Conservation (phyloP, 1,140 invertebrate species). For the Tetramorium simillimum region DNA sequence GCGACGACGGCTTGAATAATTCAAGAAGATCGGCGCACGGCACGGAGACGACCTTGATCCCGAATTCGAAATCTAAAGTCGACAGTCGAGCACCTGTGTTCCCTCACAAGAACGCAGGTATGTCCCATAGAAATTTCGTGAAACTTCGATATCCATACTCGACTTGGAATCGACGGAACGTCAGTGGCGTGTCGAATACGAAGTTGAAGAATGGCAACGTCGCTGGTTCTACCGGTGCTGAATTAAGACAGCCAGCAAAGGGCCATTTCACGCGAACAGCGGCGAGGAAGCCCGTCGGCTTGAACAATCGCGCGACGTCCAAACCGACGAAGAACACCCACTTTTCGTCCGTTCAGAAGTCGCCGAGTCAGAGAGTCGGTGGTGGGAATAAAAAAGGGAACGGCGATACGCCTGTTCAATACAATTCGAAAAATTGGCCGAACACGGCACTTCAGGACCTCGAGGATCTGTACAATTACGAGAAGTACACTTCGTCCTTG, state of each 20-base stretch:
- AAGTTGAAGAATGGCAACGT: not conserved
- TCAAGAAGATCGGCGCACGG: slow-evolving; percentile 22
- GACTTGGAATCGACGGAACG: slow-evolving; percentile 12
- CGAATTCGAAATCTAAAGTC: slow-evolving; percentile 21
- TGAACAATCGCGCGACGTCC: not conserved
- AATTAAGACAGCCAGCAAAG: not conserved
- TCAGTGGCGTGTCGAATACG: not conserved
- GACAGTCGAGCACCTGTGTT: not conserved
- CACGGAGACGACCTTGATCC: not conserved
- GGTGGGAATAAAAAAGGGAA: not conserved
- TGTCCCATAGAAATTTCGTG: not conserved
- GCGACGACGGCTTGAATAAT: slow-evolving; percentile 59
- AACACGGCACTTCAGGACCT: slow-evolving; percentile 70
- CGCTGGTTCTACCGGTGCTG: not conserved
- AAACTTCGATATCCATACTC: slow-evolving; percentile 39
- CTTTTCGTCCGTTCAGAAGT: not conserved
- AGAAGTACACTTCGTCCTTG: slow-evolving; percentile 78
- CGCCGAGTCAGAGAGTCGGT: slow-evolving; percentile 7
- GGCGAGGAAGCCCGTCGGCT: not conserved
- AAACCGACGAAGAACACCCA: slow-evolving; percentile 11
- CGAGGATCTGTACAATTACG: slow-evolving; percentile 80
- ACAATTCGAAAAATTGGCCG: slow-evolving; percentile 79
- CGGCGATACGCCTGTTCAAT: no score
- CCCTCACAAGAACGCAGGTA: not conserved
- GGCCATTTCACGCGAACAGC: not conserved